Conservation (phyloP, 2,113 vertebrate genomes). For the Pionites leucogaster region DNA sequence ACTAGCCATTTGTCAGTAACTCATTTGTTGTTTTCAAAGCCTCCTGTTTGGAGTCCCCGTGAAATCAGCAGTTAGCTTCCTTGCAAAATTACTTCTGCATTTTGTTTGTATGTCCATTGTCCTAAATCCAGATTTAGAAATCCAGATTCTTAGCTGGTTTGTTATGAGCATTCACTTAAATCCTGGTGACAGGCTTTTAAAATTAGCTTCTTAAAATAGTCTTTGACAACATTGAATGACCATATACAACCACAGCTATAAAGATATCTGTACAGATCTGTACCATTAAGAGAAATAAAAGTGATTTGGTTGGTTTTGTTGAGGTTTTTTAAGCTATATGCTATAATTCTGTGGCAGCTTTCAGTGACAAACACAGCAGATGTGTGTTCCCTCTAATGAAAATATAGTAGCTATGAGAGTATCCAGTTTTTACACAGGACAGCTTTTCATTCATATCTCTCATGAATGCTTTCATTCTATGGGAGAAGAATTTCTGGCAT, state of each 20-base stretch:
- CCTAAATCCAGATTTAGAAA: neutral
- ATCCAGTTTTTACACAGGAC: constrained; percentile 1
- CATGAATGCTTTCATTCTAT: constrained; percentile 36
- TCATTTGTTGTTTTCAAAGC: neutral
- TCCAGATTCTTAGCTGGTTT: neutral
- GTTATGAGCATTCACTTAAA: neutral
- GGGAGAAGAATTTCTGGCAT: constrained; percentile 16
- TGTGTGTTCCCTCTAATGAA: constrained; percentile 18
- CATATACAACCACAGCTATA: neutral
- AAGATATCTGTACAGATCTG: neutral
- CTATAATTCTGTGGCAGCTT: neutral
- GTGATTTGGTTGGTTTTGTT: neutral
- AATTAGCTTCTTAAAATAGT: neutral
- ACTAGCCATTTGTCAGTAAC: constrained; percentile 21
- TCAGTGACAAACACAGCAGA: constrained; percentile 20
- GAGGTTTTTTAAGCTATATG: neutral
- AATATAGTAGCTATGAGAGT: neutral
- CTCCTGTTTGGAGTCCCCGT: neutral
- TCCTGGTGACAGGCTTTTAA: neutral
- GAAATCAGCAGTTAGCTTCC: neutral
- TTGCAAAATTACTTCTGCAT: neutral
- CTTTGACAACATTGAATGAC: neutral
- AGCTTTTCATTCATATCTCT: constrained; percentile 38
- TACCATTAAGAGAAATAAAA: neutral
- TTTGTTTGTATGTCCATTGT: neutral